phyloP scores from a whole-genome alignment of 2,888 invertebrate genomes.

The Lasioglossum vierecki region DNA sequence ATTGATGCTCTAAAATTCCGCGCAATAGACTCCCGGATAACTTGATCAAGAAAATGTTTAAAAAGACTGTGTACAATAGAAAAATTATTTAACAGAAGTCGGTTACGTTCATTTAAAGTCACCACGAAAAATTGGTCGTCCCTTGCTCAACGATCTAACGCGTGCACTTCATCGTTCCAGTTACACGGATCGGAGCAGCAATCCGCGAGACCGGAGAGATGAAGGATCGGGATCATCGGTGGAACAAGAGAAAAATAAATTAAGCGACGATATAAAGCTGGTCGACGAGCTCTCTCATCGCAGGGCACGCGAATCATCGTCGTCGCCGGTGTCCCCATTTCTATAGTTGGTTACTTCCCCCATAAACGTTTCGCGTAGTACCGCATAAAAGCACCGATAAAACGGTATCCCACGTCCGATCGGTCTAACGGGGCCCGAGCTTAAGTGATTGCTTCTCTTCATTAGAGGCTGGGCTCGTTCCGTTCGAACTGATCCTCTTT shows the following conservation, averaged over 20 bases:
- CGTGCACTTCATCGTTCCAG: not conserved
- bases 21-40: no score
- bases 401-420: constrained; percentile 59
- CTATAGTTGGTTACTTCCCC: not conserved
- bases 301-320: not conserved
- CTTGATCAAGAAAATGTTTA: no score
- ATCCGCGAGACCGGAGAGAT: not conserved
- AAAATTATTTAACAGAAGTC: no score
- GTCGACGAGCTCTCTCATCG: not conserved
- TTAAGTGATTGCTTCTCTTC: constrained; percentile 83
- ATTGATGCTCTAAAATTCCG: not conserved
- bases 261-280: not conserved
- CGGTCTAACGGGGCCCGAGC: constrained; percentile 61
- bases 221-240: not conserved
- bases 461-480: constrained; percentile 73
- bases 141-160: not conserved
- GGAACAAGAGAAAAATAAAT: not conserved
- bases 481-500: constrained; percentile 47
- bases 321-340: not conserved
- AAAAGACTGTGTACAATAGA: no score
- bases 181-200: not conserved
- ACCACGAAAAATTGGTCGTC: not conserved
- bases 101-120: not conserved
- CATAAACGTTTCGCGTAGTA: constrained; percentile 56
- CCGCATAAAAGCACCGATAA: constrained; percentile 64